Conservation (phyloP, 2,888 invertebrate genomes). For the Hofmannophila pseudospretella region DNA sequence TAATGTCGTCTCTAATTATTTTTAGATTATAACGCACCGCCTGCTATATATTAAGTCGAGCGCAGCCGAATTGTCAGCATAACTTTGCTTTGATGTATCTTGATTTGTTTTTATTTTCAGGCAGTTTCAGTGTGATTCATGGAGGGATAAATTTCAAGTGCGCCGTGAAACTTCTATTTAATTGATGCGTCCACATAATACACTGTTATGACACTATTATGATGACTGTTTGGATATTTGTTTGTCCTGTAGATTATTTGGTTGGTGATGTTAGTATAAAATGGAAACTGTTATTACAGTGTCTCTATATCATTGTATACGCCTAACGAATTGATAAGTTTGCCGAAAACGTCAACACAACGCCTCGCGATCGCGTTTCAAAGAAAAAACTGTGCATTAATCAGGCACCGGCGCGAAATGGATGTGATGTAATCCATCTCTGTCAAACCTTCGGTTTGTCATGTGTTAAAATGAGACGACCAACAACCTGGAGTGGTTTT, state of each 20-base stretch:
- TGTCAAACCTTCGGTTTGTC: constrained; percentile 42
- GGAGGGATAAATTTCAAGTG: constrained; percentile 67
- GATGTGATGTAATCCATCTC: constrained; percentile 55
- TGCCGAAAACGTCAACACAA: constrained; percentile 55
- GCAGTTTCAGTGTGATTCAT: constrained; percentile 70
- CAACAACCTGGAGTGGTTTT: constrained; percentile 61
- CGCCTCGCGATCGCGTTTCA: constrained; percentile 51
- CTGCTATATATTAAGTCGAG: constrained; percentile 71
- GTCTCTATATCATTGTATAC: constrained; percentile 14
- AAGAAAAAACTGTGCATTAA: constrained; percentile 73
- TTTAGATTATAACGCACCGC: constrained; percentile 76
- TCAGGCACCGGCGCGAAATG: constrained; percentile 59
- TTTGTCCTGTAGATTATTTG: no score
- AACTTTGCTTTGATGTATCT: constrained; percentile 74
- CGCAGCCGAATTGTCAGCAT: constrained; percentile 75
- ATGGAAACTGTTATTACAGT: background rate
- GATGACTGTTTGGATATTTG: constrained; percentile 28
- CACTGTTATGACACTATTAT: constrained; percentile 57
- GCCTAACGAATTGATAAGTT: constrained; percentile 40
- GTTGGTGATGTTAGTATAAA: no score
- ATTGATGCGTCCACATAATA: constrained; percentile 59
- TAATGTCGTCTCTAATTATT: constrained; percentile 77
- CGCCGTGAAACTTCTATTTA: constrained; percentile 61
- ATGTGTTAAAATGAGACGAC: constrained; percentile 47
- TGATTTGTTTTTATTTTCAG: constrained; percentile 72